These are phyloP conservation scores for Agraylea sexmaculata DNA, from an alignment of 1,140 invertebrate genomes.

Conservation along the genomic window DNA sequence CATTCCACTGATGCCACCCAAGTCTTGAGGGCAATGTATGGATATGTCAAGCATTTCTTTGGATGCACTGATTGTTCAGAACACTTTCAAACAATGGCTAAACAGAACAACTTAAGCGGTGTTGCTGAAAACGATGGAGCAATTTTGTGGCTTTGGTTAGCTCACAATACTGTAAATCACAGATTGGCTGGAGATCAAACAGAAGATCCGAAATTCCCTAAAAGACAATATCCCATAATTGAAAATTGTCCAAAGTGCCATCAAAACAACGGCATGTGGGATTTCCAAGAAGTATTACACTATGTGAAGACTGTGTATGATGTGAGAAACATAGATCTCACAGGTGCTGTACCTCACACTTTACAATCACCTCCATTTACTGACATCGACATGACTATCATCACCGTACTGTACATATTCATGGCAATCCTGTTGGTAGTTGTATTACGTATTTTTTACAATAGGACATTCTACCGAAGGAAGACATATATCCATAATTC, in stretches of 20 bases:
- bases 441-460: conserved; percentile 59
- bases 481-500: conserved; percentile 47
- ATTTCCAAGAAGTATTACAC: conserved; percentile 53
- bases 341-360: conserved; percentile 25
- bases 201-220: conserved; percentile 84
- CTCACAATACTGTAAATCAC: conserved; percentile 89
- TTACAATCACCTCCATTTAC: conserved; percentile 30
- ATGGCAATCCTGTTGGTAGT: conserved; percentile 51
- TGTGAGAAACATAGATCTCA: conserved; percentile 40
- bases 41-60: conserved; percentile 88
- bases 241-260: conserved; percentile 60
- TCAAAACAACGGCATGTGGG: conserved; percentile 47
- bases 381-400: conserved; percentile 61
- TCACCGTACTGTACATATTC: conserved; percentile 57
- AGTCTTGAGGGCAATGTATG: conserved; percentile 71
- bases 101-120: conserved; percentile 50
- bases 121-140: conserved; percentile 59
- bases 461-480: conserved; percentile 48
- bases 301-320: conserved; percentile 70
- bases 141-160: conserved; percentile 88
- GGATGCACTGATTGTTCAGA: conserved; percentile 81
- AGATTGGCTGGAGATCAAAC: conserved; percentile 73
- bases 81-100: conserved; percentile 78
- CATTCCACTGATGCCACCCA: conserved; percentile 42
- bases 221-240: conserved; percentile 77